These are phyloP conservation scores for Struthio camelus DNA, from an alignment of 2,113 vertebrate genomes.

Conservation along the genomic window DNA sequence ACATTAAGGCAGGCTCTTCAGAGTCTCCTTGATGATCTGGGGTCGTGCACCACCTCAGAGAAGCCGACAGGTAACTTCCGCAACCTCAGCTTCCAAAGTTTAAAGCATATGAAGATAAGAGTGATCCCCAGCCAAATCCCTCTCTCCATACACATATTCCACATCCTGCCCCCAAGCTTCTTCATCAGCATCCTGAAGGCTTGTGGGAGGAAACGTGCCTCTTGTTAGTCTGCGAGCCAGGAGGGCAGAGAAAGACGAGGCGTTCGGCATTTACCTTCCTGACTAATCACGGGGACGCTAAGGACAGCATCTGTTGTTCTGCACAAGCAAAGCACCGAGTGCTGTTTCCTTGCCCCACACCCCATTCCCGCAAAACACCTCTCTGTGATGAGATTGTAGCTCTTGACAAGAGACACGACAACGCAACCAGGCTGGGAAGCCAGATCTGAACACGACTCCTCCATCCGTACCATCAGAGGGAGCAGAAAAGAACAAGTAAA, in stretches of 20 bases:
- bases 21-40: background rate
- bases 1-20: background rate
- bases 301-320: background rate
- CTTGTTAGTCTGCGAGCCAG: background rate
- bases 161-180: background rate
- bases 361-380: background rate
- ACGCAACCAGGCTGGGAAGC: background rate
- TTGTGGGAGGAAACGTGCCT: constrained; percentile 26
- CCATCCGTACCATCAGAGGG: background rate
- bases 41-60: background rate
- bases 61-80: background rate
- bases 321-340: background rate
- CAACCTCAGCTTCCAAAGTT: background rate
- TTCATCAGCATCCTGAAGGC: background rate
- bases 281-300: background rate
- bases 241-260: background rate
- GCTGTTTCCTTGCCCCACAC: background rate
- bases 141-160: background rate
- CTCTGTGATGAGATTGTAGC: background rate
- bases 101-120: background rate
- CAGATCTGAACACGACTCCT: background rate
- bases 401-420: background rate
- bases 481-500: background rate
- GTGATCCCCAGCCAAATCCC: background rate
- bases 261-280: fast-evolving